A percentile compares a stretch with the other conserved stretches of the same genome.
These are phyloP conservation scores for Pagetopsis macropterus DNA, from an alignment of 2,797 vertebrate species.

Conservation along the genomic window DNA sequence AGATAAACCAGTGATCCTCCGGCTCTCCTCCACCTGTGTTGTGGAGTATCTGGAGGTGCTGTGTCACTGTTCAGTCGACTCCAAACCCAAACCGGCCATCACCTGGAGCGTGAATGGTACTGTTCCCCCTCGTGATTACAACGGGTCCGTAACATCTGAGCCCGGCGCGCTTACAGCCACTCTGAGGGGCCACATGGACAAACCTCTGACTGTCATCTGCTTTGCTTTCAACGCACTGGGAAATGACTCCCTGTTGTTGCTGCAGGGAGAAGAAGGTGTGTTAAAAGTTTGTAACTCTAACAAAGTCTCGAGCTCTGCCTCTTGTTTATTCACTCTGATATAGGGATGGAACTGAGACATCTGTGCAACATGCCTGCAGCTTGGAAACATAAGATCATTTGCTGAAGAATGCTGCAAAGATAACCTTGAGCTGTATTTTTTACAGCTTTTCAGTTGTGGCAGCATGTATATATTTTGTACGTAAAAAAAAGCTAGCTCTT, in stretches of 20 bases:
- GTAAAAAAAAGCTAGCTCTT: not conserved
- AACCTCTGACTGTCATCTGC: conserved; percentile 73
- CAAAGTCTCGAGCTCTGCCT: conserved; percentile 10
- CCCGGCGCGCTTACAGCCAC: conserved; percentile 47
- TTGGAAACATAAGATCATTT: conserved; percentile 6
- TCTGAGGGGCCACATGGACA: conserved; percentile 69
- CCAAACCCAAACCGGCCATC: conserved; percentile 81
- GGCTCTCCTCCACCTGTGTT: conserved; percentile 67
- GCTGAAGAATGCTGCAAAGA: not conserved
- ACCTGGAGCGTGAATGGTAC: conserved; percentile 84
- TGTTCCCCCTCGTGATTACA: conserved; percentile 69
- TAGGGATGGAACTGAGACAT: conserved; percentile 6
- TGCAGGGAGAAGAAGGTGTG: conserved; percentile 66
- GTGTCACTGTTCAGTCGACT: conserved; percentile 80
- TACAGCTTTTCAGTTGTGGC: not conserved
- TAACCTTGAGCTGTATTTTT: not conserved
- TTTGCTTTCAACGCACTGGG: conserved; percentile 80
- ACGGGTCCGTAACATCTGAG: conserved; percentile 59
- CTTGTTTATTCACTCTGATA: conserved; percentile 34
- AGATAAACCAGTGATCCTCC: conserved; percentile 80
- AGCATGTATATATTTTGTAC: not conserved
- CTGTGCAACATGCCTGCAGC: conserved; percentile 21
- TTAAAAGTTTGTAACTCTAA: conserved; percentile 10
- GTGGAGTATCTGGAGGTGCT: conserved; percentile 49
- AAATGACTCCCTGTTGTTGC: conserved; percentile 78